Percentiles rank a stretch among this genome's conserved stretches.
Evolutionary conservation across 2,113 vertebrate species (phyloP).

Genomic region (Clupea harengus): DNA sequence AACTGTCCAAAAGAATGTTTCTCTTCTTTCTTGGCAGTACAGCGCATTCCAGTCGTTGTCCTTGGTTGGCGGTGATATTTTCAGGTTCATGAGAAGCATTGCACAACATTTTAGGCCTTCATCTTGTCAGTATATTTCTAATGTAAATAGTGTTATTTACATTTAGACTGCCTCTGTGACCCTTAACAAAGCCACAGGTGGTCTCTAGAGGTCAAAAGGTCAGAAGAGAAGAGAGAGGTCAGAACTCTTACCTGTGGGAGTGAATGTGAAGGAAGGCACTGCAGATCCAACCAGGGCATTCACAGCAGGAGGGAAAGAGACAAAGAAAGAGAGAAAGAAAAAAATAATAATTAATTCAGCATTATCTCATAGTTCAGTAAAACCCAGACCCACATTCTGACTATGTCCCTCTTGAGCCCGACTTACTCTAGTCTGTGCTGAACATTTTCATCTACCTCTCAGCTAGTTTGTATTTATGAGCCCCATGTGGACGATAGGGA

Average conservation of each 20-base stretch:
- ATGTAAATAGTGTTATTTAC: neutral
- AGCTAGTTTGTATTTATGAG: neutral
- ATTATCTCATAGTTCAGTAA: neutral
- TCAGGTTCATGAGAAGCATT: neutral
- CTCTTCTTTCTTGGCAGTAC: neutral
- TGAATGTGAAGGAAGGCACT: slow-evolving; percentile 99
- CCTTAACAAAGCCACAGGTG: neutral
- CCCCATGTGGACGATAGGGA: neutral
- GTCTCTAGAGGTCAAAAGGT: neutral
- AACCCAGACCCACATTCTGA: neutral
- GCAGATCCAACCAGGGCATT: slow-evolving; percentile 72
- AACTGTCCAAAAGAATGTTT: neutral
- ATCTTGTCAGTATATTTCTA: neutral
- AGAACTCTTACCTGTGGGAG: slow-evolving; percentile 89
- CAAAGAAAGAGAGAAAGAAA: slow-evolving; percentile 38
- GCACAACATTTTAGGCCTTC: neutral
- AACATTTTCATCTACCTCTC: neutral
- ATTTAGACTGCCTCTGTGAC: neutral
- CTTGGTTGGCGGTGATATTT: neutral
- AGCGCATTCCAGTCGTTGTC: neutral
- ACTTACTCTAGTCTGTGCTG: neutral
- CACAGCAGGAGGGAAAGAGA: slow-evolving; percentile 33
- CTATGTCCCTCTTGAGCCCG: neutral
- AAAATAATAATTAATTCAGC: neutral
- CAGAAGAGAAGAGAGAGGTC: neutral